Base-by-base conservation (phyloP, 2,797 vertebrate species). In the Limosa lapponica region DNA sequence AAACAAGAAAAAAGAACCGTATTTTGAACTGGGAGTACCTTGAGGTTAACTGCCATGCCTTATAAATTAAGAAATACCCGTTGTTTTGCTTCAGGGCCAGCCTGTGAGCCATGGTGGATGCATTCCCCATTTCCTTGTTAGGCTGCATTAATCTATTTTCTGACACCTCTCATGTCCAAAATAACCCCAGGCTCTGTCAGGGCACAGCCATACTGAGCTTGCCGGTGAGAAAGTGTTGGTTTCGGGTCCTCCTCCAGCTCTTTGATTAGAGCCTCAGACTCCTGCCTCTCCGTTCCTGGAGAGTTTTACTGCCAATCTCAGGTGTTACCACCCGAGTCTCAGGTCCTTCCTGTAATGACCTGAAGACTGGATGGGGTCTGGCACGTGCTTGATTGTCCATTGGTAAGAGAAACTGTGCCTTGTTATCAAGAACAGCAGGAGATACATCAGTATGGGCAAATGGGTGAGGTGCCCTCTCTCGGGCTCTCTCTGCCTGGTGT, bases 21-120 rank as follows among this genome's bases (percentile, higher is more conserved):
- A 16, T 85, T 89, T 92, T 67, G 61, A 77, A 57, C 52, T 57
- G 82, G 36, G 34, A 74, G 74, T 52, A 52, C 67, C 28, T 70
- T 0, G 0, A 73, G 48, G 57, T 77, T 77, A 73, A 67, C 69
- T 74, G 61, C 48, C 13, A 4, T 71, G 28, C 44, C 52, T 78
- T 92, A 32, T 25, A 84, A 87, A 72, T 75, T 51, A 51, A 87
- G 78, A 44, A 62, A 78, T 69, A 7, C 0, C 24, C 16, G 24
- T 48, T 80, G 48, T 37, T 91, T 82, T 72, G 25, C 57, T 86
- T 71, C 32, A 71, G 65, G 62, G 28, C 57, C 82, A 83, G 37
- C 36, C 41, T 57, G 23, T 4, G 4, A 74, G 28, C 34, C 28
- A 4, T 15, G 28, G 34, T 77, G 46, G 57, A 37, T 69, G 30